Evolutionary conservation across 2,113 vertebrate species (phyloP).

Genomic region (Euleptes europaea): DNA sequence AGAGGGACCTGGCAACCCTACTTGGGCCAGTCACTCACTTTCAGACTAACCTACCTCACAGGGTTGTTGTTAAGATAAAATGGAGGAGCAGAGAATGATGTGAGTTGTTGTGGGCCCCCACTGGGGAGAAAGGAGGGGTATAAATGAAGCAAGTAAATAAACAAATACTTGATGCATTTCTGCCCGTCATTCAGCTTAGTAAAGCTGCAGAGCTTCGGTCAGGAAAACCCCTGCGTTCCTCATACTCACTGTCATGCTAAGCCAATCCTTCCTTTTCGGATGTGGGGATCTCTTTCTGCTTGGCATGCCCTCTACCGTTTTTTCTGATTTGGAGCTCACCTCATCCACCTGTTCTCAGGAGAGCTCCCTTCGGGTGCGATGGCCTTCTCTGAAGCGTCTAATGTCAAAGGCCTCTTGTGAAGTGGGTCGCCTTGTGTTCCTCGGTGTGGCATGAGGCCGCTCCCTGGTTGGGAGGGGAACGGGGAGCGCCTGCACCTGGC

Average conservation of each 20-base stretch:
- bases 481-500: slow-evolving; percentile 6
- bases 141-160: no score
- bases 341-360: not conserved
- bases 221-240: not conserved
- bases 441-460: not conserved
- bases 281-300: not conserved
- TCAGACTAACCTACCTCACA: no score
- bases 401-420: not conserved
- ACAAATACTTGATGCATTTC: not conserved
- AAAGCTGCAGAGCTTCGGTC: not conserved
- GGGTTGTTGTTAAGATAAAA: no score
- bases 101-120: no score
- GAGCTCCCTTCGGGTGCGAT: not conserved
- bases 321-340: not conserved
- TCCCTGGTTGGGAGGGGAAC: slow-evolving; percentile 21
- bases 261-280: not conserved
- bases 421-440: not conserved
- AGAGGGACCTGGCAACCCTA: no score
- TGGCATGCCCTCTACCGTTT: no score
- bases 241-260: not conserved
- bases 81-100: no score
- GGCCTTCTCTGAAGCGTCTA: not conserved
- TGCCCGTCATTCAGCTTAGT: not conserved
- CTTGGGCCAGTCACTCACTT: no score
- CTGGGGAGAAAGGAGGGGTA: no score